These are phyloP conservation scores for Diarsia mendica DNA, from an alignment of 2,888 invertebrate genomes.

Conservation along the genomic window DNA sequence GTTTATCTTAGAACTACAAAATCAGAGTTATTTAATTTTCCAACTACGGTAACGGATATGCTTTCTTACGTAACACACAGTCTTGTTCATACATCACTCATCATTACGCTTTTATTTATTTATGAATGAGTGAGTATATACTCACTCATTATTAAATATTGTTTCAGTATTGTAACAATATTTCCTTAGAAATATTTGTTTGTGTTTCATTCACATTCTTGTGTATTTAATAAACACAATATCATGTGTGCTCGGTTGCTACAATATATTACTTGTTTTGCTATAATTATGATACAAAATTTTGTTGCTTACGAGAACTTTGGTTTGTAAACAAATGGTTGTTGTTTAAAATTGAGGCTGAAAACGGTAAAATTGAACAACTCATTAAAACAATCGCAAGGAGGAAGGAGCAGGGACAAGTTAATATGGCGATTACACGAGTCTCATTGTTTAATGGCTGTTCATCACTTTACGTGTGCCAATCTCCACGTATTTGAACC, in stretches of 20 bases:
- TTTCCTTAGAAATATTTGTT: constrained; percentile 38
- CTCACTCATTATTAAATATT: background rate
- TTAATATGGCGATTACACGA: background rate
- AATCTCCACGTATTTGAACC: too few species aligned
- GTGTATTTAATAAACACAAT: constrained; percentile 54
- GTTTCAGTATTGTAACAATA: constrained; percentile 29
- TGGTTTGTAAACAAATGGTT: constrained; percentile 9
- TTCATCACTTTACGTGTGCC: background rate
- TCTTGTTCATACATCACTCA: constrained; percentile 11
- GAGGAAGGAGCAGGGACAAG: background rate
- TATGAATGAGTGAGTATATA: background rate
- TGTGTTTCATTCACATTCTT: constrained; percentile 39
- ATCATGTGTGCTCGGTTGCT: constrained; percentile 19
- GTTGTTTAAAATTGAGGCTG: constrained; percentile 7
- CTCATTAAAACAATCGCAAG: background rate
- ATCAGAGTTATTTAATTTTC: too few species aligned
- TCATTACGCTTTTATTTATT: background rate
- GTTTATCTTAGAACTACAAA: too few species aligned
- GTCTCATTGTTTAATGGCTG: background rate
- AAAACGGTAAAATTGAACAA: background rate
- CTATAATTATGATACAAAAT: constrained; percentile 24
- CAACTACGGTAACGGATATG: too few species aligned
- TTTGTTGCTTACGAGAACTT: background rate
- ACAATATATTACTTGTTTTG: constrained; percentile 36
- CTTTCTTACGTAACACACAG: background rate